Evolutionary conservation across 2,113 vertebrate species (phyloP), one percentile per base, ranked within the genome.

Genomic region (Oreochromis niloticus): DNA sequence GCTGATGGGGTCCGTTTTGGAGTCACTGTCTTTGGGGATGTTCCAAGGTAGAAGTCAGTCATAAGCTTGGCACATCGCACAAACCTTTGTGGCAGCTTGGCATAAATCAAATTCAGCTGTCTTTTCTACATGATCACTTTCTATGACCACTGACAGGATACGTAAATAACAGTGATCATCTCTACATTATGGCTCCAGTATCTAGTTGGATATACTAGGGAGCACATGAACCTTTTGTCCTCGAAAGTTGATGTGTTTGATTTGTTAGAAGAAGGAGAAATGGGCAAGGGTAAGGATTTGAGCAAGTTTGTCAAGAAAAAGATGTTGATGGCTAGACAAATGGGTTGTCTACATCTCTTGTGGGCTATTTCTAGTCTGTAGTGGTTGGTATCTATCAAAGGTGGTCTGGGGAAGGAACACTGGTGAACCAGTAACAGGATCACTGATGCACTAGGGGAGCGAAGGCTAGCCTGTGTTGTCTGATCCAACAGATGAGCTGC

Each of bases 1-100:
- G 79, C 86, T 19, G 96, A 96, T 55, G 97, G 97, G 0, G 85
- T 97, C 81, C 97, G 95, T 27, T 96, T 98, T 80, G 97, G 97
- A 1, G 96, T 98, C 88, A 97, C 96, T 0, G 90, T 97, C 86
- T 98, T 97, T 3, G 95, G 95, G 55, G 96, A 97, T 50, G 61
- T 95, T 48, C 91, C 97, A 4, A 97, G 97, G 98, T 98, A 92
- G 55, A 84, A 52, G 16, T 46, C 6, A 16, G 82, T 24, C 3
- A 9, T 12, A 4, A 48, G n/a, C 43, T 14, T 8, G n/a, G 6
- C 12, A 55, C 43, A 78, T 50, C 2, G 16, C 43, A 78, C 30
- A 27, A 75, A 75, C 4, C 24, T 75, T 30, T 30, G 71, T 48
- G 43, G 2, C 9, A 48, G 71, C 24, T 48, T 17, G 43, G 24